Evolutionary conservation across 1,140 invertebrate genomes (phyloP).

Genomic region (Leguminivora glycinivorella): DNA sequence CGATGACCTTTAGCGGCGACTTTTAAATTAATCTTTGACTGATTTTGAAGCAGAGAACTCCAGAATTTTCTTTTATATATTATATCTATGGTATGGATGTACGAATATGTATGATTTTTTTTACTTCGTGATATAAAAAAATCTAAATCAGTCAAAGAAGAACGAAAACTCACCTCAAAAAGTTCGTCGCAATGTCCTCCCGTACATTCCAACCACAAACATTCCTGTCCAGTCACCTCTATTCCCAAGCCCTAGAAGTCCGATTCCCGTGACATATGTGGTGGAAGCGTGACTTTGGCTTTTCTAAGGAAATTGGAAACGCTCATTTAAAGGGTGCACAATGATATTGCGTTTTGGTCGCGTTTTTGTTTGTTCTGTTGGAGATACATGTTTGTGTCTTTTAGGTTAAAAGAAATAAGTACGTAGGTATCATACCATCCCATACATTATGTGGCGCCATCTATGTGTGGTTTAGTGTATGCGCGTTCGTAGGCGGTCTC

Average conservation of each 20-base stretch:
- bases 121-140: too few relatives aligned
- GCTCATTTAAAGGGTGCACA: slow-evolving; percentile 61
- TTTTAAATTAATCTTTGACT: too few relatives aligned
- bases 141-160: too few relatives aligned
- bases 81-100: too few relatives aligned
- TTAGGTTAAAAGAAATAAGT: not conserved
- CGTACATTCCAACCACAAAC: slow-evolving; percentile 49
- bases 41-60: too few relatives aligned
- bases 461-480: too few relatives aligned
- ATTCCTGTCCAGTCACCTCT: slow-evolving; percentile 48
- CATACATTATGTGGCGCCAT: too few relatives aligned
- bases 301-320: slow-evolving; percentile 68
- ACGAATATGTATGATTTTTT: too few relatives aligned
- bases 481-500: too few relatives aligned
- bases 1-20: too few relatives aligned
- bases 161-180: not conserved
- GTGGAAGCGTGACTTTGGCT: slow-evolving; percentile 56
- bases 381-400: not conserved
- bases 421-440: too few relatives aligned
- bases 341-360: slow-evolving; percentile 58
- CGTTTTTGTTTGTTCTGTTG: slow-evolving; percentile 22
- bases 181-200: slow-evolving; percentile 34
- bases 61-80: too few relatives aligned
- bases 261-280: slow-evolving; percentile 67
- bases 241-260: slow-evolving; percentile 51